Evolutionary conservation across 1,140 invertebrate species (phyloP), one percentile per base, ranked within the genome.

Genomic region (Drosophila tristis): DNA sequence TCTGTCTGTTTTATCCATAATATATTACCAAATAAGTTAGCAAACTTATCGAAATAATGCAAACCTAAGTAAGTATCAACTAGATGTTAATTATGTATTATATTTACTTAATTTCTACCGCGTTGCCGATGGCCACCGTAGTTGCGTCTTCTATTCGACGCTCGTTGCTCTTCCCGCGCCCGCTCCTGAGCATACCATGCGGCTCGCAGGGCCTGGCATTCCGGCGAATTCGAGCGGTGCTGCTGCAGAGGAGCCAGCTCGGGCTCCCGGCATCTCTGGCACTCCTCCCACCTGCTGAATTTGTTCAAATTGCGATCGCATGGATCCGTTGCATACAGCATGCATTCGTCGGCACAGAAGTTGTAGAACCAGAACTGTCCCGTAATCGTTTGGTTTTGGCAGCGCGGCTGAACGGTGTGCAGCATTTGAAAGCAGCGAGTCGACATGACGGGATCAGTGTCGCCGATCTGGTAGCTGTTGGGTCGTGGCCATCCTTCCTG

Each of bases 361-460:
- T 90, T 91, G 31, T 90, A 91, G 59, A 90, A 91, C 90, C 90
- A 91, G n/a, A 78, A 91, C 43, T 91, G 78, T 0, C 76, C 78
- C 2, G 79, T 64, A 3, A 78, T 60, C 4, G 71, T 82, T 25
- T 67, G 60, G 48, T 90, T 63, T 11, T 25, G 50, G 44, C 82
- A 86, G 3, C 25, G 55, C 4, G 90, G 51, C 51, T 60, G 48
- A 29, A 20, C 35, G 16, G 63, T 72, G 29, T 72, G 47, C 25
- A 78, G 26, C 74, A 74, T 78, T 67, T 70, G 75, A 44, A 91
- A 84, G 57, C 79, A 91, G 6, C 43, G 59, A n/a, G 50, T 61
- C 20, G 80, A 63, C 26, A 68, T n/a, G 13, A 51, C 53, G 2
- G 65, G 29, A 48, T 84, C 54, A 2, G 54, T 8, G 1, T 53